Percentiles rank a stretch among this genome's conserved stretches.
phyloP scores from a whole-genome alignment of 2,888 invertebrate species.

The Agrotis exclamationis region DNA sequence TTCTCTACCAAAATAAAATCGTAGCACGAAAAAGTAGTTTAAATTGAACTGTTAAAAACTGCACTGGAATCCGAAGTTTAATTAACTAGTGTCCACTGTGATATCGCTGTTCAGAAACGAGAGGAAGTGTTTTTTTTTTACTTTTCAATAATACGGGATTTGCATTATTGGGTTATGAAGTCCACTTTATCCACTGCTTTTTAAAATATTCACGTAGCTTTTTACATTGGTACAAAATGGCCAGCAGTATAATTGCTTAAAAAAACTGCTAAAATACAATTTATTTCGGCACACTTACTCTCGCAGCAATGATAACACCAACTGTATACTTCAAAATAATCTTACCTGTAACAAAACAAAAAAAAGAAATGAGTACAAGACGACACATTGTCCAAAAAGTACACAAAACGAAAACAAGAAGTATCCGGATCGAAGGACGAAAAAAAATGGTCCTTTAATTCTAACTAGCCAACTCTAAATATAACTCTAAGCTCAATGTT shows the following conservation, averaged over 20 bases:
- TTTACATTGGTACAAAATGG: neutral
- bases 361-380: neutral
- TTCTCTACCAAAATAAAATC: neutral
- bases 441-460: neutral
- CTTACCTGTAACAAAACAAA: constrained; percentile 56
- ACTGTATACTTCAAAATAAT: neutral
- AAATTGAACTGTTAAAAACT: constrained; percentile 51
- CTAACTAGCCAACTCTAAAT: neutral
- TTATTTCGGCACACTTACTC: constrained; percentile 7
- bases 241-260: neutral
- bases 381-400: neutral
- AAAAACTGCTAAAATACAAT: neutral
- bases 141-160: neutral
- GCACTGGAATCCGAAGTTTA: constrained; percentile 28
- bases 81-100: constrained; percentile 50
- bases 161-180: constrained; percentile 4
- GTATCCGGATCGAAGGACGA: neutral
- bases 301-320: neutral
- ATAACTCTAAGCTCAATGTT: neutral
- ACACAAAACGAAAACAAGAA: neutral
- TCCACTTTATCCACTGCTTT: neutral
- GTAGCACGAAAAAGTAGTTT: constrained; percentile 17
- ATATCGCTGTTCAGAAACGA: constrained; percentile 15
- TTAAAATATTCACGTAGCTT: neutral
- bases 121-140: constrained; percentile 19